Conservation (phyloP, 2,797 vertebrate genomes). For the Limnodromus scolopaceus region DNA sequence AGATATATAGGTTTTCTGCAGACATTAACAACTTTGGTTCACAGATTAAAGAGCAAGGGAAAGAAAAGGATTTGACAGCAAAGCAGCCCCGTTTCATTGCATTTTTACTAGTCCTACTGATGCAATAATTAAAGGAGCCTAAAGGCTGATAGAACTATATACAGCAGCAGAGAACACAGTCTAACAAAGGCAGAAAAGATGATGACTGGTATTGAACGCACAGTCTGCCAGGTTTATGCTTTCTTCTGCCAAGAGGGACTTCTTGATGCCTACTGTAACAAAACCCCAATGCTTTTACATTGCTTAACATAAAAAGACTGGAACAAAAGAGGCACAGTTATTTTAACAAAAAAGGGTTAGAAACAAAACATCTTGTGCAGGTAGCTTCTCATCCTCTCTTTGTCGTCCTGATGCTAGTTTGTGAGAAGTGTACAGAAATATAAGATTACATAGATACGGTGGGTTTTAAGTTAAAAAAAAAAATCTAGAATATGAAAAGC, state of each 20-base stretch:
- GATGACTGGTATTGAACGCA: not conserved
- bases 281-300: not conserved
- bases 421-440: not conserved
- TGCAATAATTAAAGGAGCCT: not conserved
- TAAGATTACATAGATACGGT: not conserved
- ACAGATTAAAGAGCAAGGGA: not conserved
- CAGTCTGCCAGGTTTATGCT: not conserved
- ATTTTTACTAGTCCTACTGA: not conserved
- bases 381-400: not conserved
- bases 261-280: not conserved
- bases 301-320: not conserved
- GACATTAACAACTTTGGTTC: not conserved
- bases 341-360: not conserved
- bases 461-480: not conserved
- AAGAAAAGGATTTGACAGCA: not conserved
- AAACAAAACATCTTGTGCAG: not conserved
- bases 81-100: not conserved
- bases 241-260: not conserved
- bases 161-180: not conserved
- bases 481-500: not conserved
- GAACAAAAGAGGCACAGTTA: not conserved
- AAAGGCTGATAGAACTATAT: not conserved
- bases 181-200: not conserved
- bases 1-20: not conserved
- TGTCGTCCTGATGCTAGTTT: not conserved